Base-by-base conservation (phyloP, 2,113 vertebrate genomes). In the Odocoileus virginianus region DNA sequence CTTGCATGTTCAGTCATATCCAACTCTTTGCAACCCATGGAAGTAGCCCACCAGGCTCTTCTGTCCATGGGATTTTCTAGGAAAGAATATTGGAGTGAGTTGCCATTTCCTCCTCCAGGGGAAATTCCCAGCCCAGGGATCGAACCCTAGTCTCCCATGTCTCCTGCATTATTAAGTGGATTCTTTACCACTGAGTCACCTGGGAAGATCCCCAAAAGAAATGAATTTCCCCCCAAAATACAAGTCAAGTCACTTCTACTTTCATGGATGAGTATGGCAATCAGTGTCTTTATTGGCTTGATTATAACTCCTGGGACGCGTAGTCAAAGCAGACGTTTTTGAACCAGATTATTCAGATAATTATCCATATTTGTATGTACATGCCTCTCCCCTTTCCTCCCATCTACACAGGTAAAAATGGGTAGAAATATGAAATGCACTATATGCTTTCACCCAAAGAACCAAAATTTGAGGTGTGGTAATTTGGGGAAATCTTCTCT, bases 401-500 rank as follows among this genome's bases (percentile, higher is more conserved):
- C 40, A 52, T 45, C 19, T 43, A 10, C 12, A 9, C 33, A 52
- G 78, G 60, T 95, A 94, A 93, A 95, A 64, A 61, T 13, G 28
- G 45, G 17, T 27, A 82, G 36, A 90, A 96, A 89, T 15, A 83
- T 61, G 81, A 95, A 97, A 79, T 57, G 13, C 13, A 86, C 6
- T 94, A 19, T 55, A 40, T 81, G 85, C 81, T 98, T 98, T 97
- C 98, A 97, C 98, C 94, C 67, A 0, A 0, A 54, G 0, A 0
- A 47, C 60, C 87, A 91, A 95, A 87, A 58, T 71, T 95, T 97
- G 96, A 97, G 94, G 91, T 95, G 95, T 88, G 71, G 93, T 96
- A 87, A 94, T 87, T 97, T 98, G 98, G 97, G 97, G 98, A 97
- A 92, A 93, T 98, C 97, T 95, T 87, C 64, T 97, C 96, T 98